These are phyloP conservation scores for Scelioninae gen. 1 DNA, from an alignment of 2,888 invertebrate species.

Conservation along the genomic window DNA sequence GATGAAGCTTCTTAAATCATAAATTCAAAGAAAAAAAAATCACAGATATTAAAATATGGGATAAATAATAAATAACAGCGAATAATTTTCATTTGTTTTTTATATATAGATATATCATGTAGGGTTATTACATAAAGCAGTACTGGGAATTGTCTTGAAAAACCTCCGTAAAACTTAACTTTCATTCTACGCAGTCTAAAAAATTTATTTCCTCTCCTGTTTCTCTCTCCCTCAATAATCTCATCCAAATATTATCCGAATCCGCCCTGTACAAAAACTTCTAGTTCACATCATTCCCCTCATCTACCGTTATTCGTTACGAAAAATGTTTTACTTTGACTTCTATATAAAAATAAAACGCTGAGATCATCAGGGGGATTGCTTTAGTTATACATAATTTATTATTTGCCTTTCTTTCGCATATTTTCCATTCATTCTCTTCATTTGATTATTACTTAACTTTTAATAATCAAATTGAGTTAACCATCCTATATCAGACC, in stretches of 20 bases:
- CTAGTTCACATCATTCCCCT: slow-evolving; percentile 65
- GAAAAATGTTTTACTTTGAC: slow-evolving; percentile 78
- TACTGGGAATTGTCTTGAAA: slow-evolving; percentile 80
- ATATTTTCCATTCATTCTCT: no score
- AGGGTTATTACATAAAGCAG: slow-evolving; percentile 83
- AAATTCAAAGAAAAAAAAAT: no score
- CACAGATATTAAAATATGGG: slow-evolving; percentile 31
- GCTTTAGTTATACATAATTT: slow-evolving; percentile 77
- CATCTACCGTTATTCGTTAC: slow-evolving; percentile 70
- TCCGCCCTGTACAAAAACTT: slow-evolving; percentile 62
- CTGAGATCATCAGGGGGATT: slow-evolving; percentile 80
- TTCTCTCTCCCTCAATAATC: slow-evolving; percentile 50
- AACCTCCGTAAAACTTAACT: slow-evolving; percentile 77
- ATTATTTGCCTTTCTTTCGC: slow-evolving; percentile 66
- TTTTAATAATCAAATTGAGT: no score
- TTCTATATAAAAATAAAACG: slow-evolving; percentile 83
- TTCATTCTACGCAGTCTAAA: slow-evolving; percentile 76
- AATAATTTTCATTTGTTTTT: slow-evolving; percentile 72
- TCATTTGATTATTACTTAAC: no score
- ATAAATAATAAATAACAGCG: not conserved
- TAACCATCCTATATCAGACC: no score
- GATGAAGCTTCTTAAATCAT: no score
- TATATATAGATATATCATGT: slow-evolving; percentile 78
- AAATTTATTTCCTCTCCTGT: slow-evolving; percentile 55
- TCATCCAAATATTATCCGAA: slow-evolving; percentile 60